Conservation (phyloP, 2,113 vertebrate genomes). For the Empidonax alnorum region DNA sequence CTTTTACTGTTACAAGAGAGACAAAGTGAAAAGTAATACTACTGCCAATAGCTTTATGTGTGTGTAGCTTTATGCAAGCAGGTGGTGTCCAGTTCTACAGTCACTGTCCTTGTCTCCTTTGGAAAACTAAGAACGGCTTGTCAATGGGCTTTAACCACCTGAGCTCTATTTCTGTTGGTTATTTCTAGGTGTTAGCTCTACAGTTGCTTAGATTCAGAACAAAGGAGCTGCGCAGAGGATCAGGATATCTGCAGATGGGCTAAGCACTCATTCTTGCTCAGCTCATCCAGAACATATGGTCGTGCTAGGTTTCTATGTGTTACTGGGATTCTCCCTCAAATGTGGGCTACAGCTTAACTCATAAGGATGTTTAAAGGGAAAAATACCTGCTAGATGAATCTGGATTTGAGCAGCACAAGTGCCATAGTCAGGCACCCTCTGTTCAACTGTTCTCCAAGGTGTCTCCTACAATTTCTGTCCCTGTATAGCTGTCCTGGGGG, state of each 20-base stretch:
- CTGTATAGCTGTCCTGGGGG: not conserved
- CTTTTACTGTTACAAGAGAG: not conserved
- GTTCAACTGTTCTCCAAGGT: not conserved
- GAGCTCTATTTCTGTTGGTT: not conserved
- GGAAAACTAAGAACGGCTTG: not conserved
- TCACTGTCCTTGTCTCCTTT: not conserved
- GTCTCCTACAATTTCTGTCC: not conserved
- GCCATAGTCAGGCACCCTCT: not conserved
- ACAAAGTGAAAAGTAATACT: not conserved
- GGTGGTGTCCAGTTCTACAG: not conserved
- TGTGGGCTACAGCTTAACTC: not conserved
- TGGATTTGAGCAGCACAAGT: not conserved
- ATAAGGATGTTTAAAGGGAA: not conserved
- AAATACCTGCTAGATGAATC: not conserved
- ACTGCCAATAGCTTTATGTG: not conserved
- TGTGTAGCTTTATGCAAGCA: not conserved
- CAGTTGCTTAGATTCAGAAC: not conserved
- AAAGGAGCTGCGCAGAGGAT: not conserved
- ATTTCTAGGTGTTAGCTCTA: not conserved
- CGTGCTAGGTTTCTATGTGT: not conserved
- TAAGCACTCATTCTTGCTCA: not conserved
- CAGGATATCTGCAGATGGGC: not conserved
- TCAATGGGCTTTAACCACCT: not conserved
- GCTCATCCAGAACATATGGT: rapidly evolving
- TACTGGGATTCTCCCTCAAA: not conserved